Conservation (phyloP, 2,888 invertebrate genomes). For the Baronia brevicornis region DNA sequence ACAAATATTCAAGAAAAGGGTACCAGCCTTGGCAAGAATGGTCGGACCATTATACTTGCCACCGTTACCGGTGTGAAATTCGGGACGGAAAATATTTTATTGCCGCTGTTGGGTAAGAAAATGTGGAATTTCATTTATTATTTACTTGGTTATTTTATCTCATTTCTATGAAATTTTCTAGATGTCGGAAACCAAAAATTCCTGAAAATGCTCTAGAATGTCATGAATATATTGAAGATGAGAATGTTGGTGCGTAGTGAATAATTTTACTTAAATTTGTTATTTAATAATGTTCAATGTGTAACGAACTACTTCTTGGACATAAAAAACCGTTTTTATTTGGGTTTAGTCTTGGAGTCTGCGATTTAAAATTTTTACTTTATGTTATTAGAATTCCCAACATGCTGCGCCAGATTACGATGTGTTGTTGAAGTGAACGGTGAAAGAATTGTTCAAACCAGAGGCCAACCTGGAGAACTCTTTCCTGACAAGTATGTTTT, state of each 20-base stretch:
- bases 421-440: constrained; percentile 67
- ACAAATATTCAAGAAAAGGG: constrained; percentile 69
- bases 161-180: constrained; percentile 20
- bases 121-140: not conserved
- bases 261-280: no score
- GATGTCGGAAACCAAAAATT: constrained; percentile 68
- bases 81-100: constrained; percentile 69
- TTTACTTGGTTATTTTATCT: constrained; percentile 1
- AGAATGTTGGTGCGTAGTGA: constrained; percentile 57
- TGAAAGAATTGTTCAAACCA: constrained; percentile 63
- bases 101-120: constrained; percentile 61
- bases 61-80: constrained; percentile 64
- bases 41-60: constrained; percentile 70
- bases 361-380: not conserved
- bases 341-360: no score
- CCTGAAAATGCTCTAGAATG: constrained; percentile 69
- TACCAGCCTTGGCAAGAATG: constrained; percentile 72
- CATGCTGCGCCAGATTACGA: constrained; percentile 61
- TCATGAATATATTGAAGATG: constrained; percentile 69
- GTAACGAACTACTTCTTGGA: no score
- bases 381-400: constrained; percentile 52
- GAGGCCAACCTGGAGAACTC: constrained; percentile 66
- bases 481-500: constrained; percentile 65
- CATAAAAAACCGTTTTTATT: no score
- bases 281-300: no score